Evolutionary conservation across 1,140 invertebrate genomes (phyloP), one percentile per base, ranked within the genome.

Genomic region (Zaprionus kolodkinae): DNA sequence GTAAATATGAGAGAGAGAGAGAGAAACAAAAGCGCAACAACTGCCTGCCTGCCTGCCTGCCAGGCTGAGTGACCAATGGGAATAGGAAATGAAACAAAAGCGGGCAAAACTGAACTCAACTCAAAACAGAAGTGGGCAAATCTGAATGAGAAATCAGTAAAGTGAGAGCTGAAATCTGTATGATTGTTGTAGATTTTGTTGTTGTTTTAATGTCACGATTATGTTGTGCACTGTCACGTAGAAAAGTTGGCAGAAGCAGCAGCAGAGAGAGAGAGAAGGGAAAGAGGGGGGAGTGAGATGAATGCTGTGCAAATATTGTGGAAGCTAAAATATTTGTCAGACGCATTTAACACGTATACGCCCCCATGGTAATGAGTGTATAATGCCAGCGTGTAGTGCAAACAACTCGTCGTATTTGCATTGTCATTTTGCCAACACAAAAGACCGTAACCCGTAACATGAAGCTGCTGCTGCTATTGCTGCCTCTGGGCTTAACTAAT

Each of bases 311-410:
- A 82, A 86, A 87, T 86, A 78, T 86, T 82, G 79, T 86, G 60
- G 52, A 54, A 72, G 79, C 68, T 74, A 76, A 78, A 84, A 84
- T 86, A 82, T 86, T 86, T 86, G 77, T 82, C 83, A 55, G 74
- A 57, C 80, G 79, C 82, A 85, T 80, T 86, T 88, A 86, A 86
- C 83, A 86, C 83, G 83, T 86, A 86, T 88, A 83, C 83, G 83
- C 83, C 83, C 83, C 83, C 83, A 86, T 86, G 83, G 77, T 86
- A 86, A 86, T 86, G 81, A 86, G 84, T 83, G 84, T 78, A 86
- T 86, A 86, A 86, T 83, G 36, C 66, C n/a, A 75, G 72, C 59
- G 40, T 43, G 40, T 43, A 70, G 66, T 21, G 35, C 72, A 83
- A 86, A 86, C 80, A 86, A 56, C 45, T 85, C 61, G 60, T 50